Base-by-base conservation (phyloP, 2,888 invertebrate genomes). In the Andricus curvator region DNA sequence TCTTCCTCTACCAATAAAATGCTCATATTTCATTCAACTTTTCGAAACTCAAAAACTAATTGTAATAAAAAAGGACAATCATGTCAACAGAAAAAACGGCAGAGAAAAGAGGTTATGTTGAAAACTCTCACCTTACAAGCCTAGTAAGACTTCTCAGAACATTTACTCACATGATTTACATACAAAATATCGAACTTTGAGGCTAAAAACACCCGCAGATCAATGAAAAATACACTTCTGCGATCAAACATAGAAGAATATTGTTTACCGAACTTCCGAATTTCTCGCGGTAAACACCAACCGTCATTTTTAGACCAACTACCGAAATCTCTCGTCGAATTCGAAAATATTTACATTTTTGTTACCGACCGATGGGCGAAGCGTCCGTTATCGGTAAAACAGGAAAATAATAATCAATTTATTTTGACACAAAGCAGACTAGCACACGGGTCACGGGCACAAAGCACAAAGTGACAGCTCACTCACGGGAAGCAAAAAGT, bases 121-220 rank as follows among this genome's bases (percentile, higher is more conserved):
- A 62, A 62, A 62, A 62, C 22, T 62, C 62, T 62, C 13, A 62
- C 62, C 62, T n/a, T 56, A 62, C 9, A 62, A 62, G 22, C 25
- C 13, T 62, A 22, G 13, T 62, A 13, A 62, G n/a, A 8, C 51
- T 51, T 51, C 8, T 62, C 13, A n/a, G 4, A 25, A 13, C 62
- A 13, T 62, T 62, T 11, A 62, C 13, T 5, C 22, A 62, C 62
- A 13, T 2, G 4, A 62, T 25, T 62, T 62, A 51, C 8, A n/a
- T n/a, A n/a, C 8, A 51, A 51, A 51, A 51, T n/a, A n/a, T 20
- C 0, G 5, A 51, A 51, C 20, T 51, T 20, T 51, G 8, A 51
- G 8, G 3, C 13, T 22, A 60, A 62, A 25, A 25, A 62, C n/a
- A 11, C 13, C 4, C 22, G 11, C 60, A 62, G 4, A 62, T 22